Evolutionary conservation across 2,797 vertebrate genomes (phyloP), one percentile per base, ranked within the genome.

Genomic region (Myiotriccus ornatus): DNA sequence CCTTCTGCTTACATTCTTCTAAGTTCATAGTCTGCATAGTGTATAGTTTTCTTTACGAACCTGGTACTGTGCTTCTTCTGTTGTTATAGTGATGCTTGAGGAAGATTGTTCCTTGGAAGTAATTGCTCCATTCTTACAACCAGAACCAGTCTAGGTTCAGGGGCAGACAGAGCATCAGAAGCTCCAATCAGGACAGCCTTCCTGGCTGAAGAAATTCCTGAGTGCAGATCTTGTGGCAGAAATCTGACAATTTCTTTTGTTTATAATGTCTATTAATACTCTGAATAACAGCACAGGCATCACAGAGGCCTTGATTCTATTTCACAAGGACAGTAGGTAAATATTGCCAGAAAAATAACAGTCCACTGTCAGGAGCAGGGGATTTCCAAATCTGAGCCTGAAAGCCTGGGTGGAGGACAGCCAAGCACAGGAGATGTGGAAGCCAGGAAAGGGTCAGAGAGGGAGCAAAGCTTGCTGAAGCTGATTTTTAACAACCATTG

Each of bases 331-430:
- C 39, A 70, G 50, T 35, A 86, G 69, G 59, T 90, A 90, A 94
- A 84, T 65, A 84, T 9, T 90, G 55, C 65, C 83, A 91, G 73
- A 88, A 93, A 90, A 89, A 73, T 41, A 89, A 56, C 63, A 74
- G 73, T 46, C 50, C n/a, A 2, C 2, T 49, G 25, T 69, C 13
- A 15, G 69, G 70, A 90, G 57, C 30, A 43, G 73, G 82, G 73
- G 25, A 86, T 93, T 96, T 96, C 91, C 85, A 88, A 82, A 86
- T 35, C 59, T 41, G 27, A 78, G 65, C 39, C 89, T 77, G 75
- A 94, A 94, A 88, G 75, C 41, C 39, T 53, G 43, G 37, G 59
- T 85, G 59, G 89, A 94, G 28, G 62, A 56, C 24, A 83, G 87
- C 79, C 89, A 95, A 91, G 43, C 35, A 59, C 21, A 55, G 35